Evolutionary conservation across 1,140 invertebrate genomes (phyloP), one percentile per base, ranked within the genome.

Genomic region (Harpegnathos saltator): DNA sequence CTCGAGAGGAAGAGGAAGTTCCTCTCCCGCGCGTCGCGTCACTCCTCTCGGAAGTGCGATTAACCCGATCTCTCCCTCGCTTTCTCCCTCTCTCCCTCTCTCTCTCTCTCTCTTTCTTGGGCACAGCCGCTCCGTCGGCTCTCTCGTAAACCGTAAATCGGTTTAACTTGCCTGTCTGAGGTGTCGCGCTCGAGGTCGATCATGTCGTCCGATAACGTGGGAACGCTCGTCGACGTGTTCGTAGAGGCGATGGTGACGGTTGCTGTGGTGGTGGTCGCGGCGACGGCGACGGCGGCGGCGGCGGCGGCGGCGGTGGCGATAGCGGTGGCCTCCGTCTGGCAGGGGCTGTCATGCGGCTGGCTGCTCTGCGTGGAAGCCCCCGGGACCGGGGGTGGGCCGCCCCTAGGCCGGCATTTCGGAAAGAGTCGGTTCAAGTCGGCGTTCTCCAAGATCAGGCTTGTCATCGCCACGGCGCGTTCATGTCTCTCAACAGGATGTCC

Each of bases 321-420:
- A 81, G 88, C 85, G 78, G 73, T 54, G 89, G 89, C 83, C 87
- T 92, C 91, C 85, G 88, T 87, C 58, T 91, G 87, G 88, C 84
- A 90, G 72, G 81, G 91, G 84, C 89, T 91, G 85, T 94, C 93
- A 94, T 94, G 91, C 92, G 91, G 91, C 92, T 89, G 85, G 84
- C 85, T 85, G 74, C 82, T 90, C 82, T 90, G 85, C 89, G 85
- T 88, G 84, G 82, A 89, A 80, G 85, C 89, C 90, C 91, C 92
- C 89, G 91, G 85, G 73, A 82, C 82, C 85, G 91, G 91, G 89
- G 92, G 91, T 91, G 89, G 91, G 82, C 91, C 91, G 89, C 92
- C 90, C 91, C 92, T 94, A 94, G 94, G 94, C 93, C 94, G 94
- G 92, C 94, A 94, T 94, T 94, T 94, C 82, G 93, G 93, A 90